Conservation (phyloP, 1,140 invertebrate species). For the Drosophila pandora region DNA sequence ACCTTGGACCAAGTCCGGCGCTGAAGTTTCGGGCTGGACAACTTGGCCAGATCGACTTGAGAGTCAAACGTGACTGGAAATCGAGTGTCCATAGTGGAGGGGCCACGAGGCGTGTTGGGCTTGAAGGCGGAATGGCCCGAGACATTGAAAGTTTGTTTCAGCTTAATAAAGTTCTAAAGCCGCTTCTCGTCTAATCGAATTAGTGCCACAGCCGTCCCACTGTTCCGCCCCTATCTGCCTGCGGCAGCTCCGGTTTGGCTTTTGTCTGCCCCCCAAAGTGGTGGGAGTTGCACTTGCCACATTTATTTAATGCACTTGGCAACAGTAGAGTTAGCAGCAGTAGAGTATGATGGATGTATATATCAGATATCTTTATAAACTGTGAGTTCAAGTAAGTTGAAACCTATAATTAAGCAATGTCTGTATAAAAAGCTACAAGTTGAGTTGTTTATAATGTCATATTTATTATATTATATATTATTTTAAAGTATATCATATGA, state of each 20-base stretch:
- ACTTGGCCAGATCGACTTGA: constrained; percentile 43
- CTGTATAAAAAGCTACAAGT: no score
- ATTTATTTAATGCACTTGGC: neutral
- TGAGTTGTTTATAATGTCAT: no score
- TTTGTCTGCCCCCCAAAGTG: constrained; percentile 1
- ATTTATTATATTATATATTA: no score
- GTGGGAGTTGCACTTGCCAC: constrained; percentile 18
- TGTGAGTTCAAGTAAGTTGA: no score
- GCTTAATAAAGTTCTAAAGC: constrained; percentile 42
- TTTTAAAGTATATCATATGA: no score
- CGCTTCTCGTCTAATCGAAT: constrained; percentile 43
- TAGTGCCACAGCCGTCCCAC: constrained; percentile 13
- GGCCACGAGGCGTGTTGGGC: neutral
- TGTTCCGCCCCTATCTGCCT: constrained; percentile 11
- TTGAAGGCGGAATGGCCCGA: constrained; percentile 2
- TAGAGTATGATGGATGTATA: neutral
- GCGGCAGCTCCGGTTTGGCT: constrained; percentile 24
- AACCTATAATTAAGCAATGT: no score
- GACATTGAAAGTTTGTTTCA: constrained; percentile 42
- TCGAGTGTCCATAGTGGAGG: constrained; percentile 62
- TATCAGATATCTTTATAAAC: no score
- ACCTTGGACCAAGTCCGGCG: constrained; percentile 21
- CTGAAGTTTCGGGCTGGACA: constrained; percentile 15
- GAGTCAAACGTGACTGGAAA: constrained; percentile 72
- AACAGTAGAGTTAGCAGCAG: neutral